Evolutionary conservation across 2,113 vertebrate species (phyloP).

Genomic region (Pelmatolapia mariae): DNA sequence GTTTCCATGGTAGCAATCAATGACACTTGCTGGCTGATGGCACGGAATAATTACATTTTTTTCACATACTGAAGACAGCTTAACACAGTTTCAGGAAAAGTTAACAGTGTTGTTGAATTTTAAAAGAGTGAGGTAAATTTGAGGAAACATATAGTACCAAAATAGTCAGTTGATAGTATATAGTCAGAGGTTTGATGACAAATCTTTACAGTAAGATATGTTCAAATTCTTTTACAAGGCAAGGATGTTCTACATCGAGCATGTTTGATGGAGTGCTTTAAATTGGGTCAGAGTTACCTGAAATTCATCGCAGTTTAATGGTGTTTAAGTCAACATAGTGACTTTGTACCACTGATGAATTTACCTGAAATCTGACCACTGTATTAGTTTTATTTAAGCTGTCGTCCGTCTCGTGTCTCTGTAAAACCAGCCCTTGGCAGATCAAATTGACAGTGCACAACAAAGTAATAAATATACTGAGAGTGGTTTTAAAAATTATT

Average conservation of each 20-base stretch:
- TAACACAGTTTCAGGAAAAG: no score
- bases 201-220: neutral
- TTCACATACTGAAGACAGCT: neutral
- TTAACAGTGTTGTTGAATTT: no score
- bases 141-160: no score
- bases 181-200: neutral
- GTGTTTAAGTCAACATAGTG: neutral
- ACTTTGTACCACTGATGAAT: neutral
- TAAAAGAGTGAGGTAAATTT: no score
- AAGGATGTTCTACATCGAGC: neutral
- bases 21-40: neutral
- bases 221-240: neutral
- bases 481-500: neutral
- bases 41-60: neutral
- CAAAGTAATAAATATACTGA: neutral
- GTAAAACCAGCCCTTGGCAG: neutral
- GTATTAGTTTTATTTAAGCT: neutral
- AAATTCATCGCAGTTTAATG: neutral
- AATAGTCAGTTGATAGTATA: no score
- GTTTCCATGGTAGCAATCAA: neutral
- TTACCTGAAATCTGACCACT: neutral
- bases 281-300: neutral
- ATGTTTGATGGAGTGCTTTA: neutral
- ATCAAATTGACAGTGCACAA: neutral
- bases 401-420: fast-evolving